Percentiles rank a stretch among this genome's conserved stretches.
Evolutionary conservation across 2,113 vertebrate genomes (phyloP).

Genomic region (Xenus cinereus): DNA sequence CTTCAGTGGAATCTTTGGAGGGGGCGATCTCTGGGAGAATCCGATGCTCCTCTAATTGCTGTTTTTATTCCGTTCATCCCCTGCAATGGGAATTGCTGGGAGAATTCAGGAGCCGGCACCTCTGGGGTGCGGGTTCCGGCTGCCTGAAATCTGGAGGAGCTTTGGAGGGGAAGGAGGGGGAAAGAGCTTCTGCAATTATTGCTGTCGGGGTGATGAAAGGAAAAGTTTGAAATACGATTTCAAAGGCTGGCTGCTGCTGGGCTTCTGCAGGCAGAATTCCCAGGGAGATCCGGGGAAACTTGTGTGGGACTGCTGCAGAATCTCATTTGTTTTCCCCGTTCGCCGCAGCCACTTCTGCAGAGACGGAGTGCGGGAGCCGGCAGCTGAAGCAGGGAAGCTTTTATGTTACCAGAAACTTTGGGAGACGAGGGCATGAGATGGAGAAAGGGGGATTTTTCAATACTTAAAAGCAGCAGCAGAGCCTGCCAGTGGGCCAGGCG

Average conservation of each 20-base stretch:
- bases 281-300: not conserved
- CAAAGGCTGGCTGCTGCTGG: slow-evolving; percentile 43
- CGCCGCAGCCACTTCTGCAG: not conserved
- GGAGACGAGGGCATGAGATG: not conserved
- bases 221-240: not conserved
- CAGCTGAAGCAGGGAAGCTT: not conserved
- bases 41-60: not conserved
- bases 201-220: slow-evolving; percentile 8
- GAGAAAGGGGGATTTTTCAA: not conserved
- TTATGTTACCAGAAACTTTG: not conserved
- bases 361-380: not conserved
- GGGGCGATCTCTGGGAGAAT: not conserved
- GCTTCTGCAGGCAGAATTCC: slow-evolving; percentile 41
- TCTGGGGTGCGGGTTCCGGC: not conserved
- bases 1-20: not conserved
- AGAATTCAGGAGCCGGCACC: not conserved
- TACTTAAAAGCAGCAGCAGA: not conserved
- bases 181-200: not conserved
- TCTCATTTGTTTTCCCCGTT: slow-evolving; percentile 13
- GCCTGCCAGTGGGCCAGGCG: not conserved
- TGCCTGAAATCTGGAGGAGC: not conserved
- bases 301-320: slow-evolving; percentile 24
- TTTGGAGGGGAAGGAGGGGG: not conserved
- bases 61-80: not conserved
- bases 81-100: not conserved